phyloP scores from a whole-genome alignment of 2,888 invertebrate genomes.

The Aphidoletes aphidimyza region DNA sequence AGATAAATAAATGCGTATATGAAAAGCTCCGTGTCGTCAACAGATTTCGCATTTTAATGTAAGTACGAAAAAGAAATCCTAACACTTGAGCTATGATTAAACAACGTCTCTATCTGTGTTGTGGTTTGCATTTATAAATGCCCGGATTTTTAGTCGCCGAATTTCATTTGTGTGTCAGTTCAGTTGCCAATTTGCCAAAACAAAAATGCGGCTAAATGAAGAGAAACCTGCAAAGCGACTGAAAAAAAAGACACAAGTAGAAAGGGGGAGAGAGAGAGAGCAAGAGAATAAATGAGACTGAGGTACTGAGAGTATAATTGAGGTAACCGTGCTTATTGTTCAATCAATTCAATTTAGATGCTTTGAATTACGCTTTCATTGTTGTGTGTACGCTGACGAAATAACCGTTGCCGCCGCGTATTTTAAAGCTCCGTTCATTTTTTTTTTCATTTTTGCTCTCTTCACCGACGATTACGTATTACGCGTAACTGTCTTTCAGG shows the following conservation, averaged over 20 bases:
- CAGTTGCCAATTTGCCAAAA: too few species aligned
- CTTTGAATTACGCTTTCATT: constrained; percentile 26
- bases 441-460: neutral
- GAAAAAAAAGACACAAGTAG: neutral
- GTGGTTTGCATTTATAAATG: too few species aligned
- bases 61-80: constrained; percentile 1
- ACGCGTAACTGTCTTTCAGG: constrained; percentile 10
- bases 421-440: constrained; percentile 16
- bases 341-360: constrained; percentile 40
- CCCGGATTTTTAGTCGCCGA: neutral
- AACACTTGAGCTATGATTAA: neutral
- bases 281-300: neutral
- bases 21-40: too few species aligned
- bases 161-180: too few species aligned
- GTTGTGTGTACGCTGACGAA: neutral
- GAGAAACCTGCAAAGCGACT: neutral
- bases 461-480: neutral
- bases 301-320: neutral
- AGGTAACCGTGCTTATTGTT: constrained; percentile 4
- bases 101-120: neutral
- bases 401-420: constrained; percentile 19
- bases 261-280: constrained; percentile 18
- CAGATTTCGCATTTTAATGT: too few species aligned
- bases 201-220: neutral
- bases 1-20: too few species aligned